Percentiles rank a stretch among this genome's conserved stretches.
Conservation (phyloP, 2,888 invertebrate species). For the Maniola hyperantus region DNA sequence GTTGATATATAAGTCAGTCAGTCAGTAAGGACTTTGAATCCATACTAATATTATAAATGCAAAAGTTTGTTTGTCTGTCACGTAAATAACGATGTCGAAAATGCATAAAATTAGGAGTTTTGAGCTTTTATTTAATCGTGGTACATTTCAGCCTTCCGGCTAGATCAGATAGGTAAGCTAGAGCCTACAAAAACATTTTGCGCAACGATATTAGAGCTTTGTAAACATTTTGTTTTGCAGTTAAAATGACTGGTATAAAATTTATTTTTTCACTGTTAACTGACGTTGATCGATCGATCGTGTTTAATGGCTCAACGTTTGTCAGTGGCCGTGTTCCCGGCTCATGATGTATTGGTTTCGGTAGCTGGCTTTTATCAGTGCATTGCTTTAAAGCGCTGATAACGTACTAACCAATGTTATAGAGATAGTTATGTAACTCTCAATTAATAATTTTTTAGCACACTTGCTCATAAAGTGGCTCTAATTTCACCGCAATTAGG, state of each 20-base stretch:
- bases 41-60: too few relatives aligned
- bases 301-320: conserved; percentile 23
- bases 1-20: too few relatives aligned
- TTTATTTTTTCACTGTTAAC: conserved; percentile 25
- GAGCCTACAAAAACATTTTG: background rate
- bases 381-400: conserved; percentile 13
- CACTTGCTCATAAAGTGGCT: too few relatives aligned
- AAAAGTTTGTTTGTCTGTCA: background rate
- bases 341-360: conserved; percentile 22
- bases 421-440: background rate
- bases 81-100: background rate
- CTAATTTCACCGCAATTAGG: too few relatives aligned
- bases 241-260: conserved; percentile 16
- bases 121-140: background rate
- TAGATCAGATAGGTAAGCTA: background rate
- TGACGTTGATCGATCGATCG: conserved; percentile 28
- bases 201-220: background rate
- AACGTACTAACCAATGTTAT: background rate
- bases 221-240: conserved; percentile 3
- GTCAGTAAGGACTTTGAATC: too few relatives aligned
- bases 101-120: background rate
- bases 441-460: background rate
- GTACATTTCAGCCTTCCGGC: too few relatives aligned
- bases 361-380: conserved; percentile 15
- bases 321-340: conserved; percentile 16